phyloP scores from a whole-genome alignment of 2,888 invertebrate species.

The Acleris sparsana region DNA sequence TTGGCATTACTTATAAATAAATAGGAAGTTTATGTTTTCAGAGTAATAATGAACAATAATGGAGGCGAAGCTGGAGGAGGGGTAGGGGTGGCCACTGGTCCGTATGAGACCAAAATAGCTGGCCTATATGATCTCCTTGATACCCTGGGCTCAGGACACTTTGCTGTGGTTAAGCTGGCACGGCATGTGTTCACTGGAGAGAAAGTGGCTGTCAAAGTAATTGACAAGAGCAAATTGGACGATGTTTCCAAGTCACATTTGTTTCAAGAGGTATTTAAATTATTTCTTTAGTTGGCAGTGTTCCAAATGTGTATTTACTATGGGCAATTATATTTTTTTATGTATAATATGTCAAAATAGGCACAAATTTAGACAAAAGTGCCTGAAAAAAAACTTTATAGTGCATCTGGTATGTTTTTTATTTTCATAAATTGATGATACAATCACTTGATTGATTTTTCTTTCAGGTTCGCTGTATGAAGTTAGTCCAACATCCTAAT shows the following conservation, averaged over 20 bases:
- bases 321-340: too few species aligned
- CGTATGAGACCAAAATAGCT: conserved; percentile 94
- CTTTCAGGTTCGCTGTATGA: conserved; percentile 95
- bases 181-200: conserved; percentile 99
- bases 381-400: too few species aligned
- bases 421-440: too few species aligned
- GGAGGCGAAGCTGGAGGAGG: conserved; percentile 58
- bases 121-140: conserved; percentile 98
- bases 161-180: conserved; percentile 98
- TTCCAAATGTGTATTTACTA: neutral
- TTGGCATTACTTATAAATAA: neutral
- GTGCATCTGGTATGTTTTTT: too few species aligned
- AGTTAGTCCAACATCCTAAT: conserved; percentile 99
- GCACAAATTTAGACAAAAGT: too few species aligned
- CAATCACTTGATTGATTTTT: neutral
- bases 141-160: conserved; percentile 98
- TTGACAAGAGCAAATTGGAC: conserved; percentile 99
- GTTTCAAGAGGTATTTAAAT: conserved; percentile 92
- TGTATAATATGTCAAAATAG: too few species aligned
- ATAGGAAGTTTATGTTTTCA: conserved; percentile 21
- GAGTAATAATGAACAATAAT: conserved; percentile 67
- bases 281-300: neutral
- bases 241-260: conserved; percentile 97
- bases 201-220: conserved; percentile 98
- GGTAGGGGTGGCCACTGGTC: conserved; percentile 68